Conservation (phyloP, 2,888 invertebrate genomes). For the Cetonia aurata region DNA sequence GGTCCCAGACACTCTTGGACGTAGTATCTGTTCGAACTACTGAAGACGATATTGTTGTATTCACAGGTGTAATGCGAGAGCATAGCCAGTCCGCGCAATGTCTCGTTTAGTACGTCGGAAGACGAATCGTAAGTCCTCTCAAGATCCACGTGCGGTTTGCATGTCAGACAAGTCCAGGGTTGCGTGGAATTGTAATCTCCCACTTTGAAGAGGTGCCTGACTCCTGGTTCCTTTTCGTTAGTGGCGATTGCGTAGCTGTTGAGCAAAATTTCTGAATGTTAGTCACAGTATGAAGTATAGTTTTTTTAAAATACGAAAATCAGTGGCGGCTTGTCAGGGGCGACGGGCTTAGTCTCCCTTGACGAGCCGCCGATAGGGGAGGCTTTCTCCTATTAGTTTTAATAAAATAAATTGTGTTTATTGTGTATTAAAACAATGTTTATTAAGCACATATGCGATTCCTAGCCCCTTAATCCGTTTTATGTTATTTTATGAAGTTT, state of each 20-base stretch:
- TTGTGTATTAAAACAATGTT: too few species aligned
- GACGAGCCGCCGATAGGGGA: too few species aligned
- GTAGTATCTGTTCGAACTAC: constrained; percentile 69
- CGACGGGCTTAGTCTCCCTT: too few species aligned
- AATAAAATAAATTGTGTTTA: too few species aligned
- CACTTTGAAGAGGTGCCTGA: constrained; percentile 85
- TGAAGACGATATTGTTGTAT: constrained; percentile 78
- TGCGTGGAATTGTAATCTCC: constrained; percentile 66
- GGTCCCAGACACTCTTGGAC: constrained; percentile 86
- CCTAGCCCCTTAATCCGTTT: too few species aligned
- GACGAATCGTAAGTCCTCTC: constrained; percentile 61
- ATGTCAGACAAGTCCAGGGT: constrained; percentile 73
- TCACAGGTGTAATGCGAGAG: constrained; percentile 63
- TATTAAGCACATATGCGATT: too few species aligned
- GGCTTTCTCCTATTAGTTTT: too few species aligned
- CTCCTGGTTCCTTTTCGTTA: constrained; percentile 81
- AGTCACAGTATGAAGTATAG: neutral
- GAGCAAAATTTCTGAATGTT: neutral
- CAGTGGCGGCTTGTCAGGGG: too few species aligned
- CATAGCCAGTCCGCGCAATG: constrained; percentile 64
- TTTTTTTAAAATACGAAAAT: too few species aligned
- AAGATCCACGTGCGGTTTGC: constrained; percentile 65
- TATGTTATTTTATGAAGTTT: too few species aligned
- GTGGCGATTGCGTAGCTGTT: constrained; percentile 86
- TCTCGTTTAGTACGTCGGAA: constrained; percentile 67